Evolutionary conservation across 2,797 vertebrate genomes (phyloP).

Genomic region (Hyperoplus lanceolatus): DNA sequence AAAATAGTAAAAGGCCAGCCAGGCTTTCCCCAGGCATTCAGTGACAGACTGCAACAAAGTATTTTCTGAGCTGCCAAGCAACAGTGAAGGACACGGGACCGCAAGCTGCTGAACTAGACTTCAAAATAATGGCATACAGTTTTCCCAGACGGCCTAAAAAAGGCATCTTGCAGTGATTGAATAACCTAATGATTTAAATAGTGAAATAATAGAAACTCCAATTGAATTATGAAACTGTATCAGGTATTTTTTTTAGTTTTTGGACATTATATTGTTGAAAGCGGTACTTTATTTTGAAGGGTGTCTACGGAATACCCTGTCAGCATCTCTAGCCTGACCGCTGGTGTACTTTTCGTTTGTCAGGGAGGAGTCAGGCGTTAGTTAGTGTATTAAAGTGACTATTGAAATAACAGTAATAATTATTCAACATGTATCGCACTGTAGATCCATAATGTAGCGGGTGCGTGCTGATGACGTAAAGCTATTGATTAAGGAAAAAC

Average conservation of each 20-base stretch:
- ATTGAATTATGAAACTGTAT: no score
- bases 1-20: constrained; percentile 32
- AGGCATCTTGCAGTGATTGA: no score
- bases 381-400: constrained; percentile 78
- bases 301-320: neutral
- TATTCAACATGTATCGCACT: constrained; percentile 47
- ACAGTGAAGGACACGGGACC: constrained; percentile 20
- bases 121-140: constrained; percentile 57
- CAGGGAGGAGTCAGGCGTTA: constrained; percentile 83
- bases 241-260: neutral
- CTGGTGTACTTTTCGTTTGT: constrained; percentile 66
- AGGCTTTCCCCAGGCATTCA: neutral
- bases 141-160: neutral
- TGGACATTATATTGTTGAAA: neutral
- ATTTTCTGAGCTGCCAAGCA: constrained; percentile 37
- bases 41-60: constrained; percentile 27
- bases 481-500: constrained; percentile 27
- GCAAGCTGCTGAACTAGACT: constrained; percentile 36
- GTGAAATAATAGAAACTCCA: no score
- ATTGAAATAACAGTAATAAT: constrained; percentile 39
- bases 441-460: constrained; percentile 72
- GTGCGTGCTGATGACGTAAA: constrained; percentile 6
- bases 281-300: constrained; percentile 63
- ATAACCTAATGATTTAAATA: no score
- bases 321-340: neutral